phyloP scores from a whole-genome alignment of 2,113 vertebrate genomes.

The Chamaea fasciata region DNA sequence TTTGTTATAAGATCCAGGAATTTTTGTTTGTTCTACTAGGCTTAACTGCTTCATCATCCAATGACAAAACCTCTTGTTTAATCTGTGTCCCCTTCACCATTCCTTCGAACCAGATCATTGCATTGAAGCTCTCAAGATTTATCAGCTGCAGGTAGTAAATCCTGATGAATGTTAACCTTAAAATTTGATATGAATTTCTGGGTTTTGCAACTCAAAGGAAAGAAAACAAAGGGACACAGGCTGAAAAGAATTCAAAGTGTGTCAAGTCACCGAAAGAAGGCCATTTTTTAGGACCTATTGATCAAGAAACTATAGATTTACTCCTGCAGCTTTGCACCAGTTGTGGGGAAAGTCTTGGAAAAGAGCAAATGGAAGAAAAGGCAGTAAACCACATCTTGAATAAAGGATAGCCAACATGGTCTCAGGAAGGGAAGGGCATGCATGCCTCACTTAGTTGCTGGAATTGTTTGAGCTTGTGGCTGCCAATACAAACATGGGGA shows the following conservation, averaged over 20 bases:
- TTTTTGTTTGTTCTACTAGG: not conserved
- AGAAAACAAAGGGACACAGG: not conserved
- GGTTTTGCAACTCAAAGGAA: not conserved
- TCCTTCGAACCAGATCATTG: not conserved
- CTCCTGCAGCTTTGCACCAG: not conserved
- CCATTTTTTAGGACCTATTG: slow-evolving; percentile 29
- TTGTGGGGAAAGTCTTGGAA: slow-evolving; percentile 35
- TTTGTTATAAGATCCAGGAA: not conserved
- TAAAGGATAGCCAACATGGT: slow-evolving; percentile 4
- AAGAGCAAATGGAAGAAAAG: slow-evolving; percentile 1
- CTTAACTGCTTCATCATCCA: not conserved
- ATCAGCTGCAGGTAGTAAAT: not conserved
- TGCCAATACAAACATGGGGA: slow-evolving; percentile 24
- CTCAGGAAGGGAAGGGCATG: slow-evolving; percentile 47
- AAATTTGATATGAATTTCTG: not conserved
- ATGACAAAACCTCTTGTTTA: not conserved
- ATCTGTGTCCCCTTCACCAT: not conserved
- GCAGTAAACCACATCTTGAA: slow-evolving; percentile 38
- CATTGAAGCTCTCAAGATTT: not conserved
- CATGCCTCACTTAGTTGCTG: slow-evolving; percentile 19
- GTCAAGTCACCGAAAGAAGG: not conserved
- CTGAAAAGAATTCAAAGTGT: not conserved
- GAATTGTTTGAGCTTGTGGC: slow-evolving; percentile 9
- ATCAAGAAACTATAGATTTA: slow-evolving; percentile 19
- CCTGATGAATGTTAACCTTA: not conserved